phyloP scores from a whole-genome alignment of 37 sponge, comb jelly and placozoan species.

The Geodia barretti region DNA sequence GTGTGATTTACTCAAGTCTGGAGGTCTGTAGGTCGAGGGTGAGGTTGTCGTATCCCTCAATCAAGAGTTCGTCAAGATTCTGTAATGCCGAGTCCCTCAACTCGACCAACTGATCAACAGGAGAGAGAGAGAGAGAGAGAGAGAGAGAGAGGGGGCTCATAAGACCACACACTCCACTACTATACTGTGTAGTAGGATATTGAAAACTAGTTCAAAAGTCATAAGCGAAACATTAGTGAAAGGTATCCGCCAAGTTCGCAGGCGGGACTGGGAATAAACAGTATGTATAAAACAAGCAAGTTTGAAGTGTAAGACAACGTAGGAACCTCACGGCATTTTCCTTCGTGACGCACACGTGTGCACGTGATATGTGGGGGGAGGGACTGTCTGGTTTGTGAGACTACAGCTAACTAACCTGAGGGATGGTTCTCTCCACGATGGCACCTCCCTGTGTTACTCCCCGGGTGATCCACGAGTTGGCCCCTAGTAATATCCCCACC shows the following conservation, averaged over 20 bases:
- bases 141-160: not conserved
- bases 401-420: slow-evolving; percentile 17
- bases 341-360: too few relatives aligned
- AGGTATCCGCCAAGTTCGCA: too few relatives aligned
- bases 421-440: slow-evolving; percentile 7
- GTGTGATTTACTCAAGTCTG: not conserved
- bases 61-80: not conserved
- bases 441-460: slow-evolving; percentile 24
- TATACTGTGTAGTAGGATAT: too few relatives aligned
- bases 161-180: too few relatives aligned
- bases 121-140: not conserved
- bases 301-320: too few relatives aligned
- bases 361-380: too few relatives aligned
- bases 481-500: slow-evolving; percentile 40
- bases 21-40: not conserved
- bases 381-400: not conserved
- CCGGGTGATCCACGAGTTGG: slow-evolving; percentile 30
- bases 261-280: too few relatives aligned
- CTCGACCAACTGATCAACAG: not conserved
- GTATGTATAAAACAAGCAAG: too few relatives aligned
- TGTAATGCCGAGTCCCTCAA: slow-evolving; percentile 8
- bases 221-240: too few relatives aligned
- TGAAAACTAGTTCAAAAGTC: too few relatives aligned
- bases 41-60: not conserved
- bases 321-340: too few relatives aligned